A percentile compares a stretch with the other conserved stretches of the same genome.
These are phyloP conservation scores for Dryococelus australis DNA, from an alignment of 2,888 invertebrate species.

Conservation along the genomic window DNA sequence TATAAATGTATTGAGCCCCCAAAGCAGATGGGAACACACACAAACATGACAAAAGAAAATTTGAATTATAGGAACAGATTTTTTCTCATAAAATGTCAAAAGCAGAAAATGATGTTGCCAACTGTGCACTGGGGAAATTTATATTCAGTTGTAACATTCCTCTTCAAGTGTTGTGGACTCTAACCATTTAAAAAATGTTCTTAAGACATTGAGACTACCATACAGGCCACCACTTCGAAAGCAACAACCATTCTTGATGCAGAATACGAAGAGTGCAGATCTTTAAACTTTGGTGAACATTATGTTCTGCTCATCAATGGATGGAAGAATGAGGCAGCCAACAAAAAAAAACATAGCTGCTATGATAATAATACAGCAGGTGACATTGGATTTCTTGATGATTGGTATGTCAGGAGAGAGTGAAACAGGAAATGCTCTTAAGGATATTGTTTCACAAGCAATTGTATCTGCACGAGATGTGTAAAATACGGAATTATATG, in stretches of 20 bases:
- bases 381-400: constrained; percentile 19
- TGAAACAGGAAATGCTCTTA: constrained; percentile 20
- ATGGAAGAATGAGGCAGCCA: constrained; percentile 26
- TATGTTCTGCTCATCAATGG: background rate
- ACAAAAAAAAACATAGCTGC: constrained; percentile 25
- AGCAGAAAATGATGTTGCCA: background rate
- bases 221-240: background rate
- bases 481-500: constrained; percentile 42
- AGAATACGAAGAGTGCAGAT: background rate
- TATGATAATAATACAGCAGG: constrained; percentile 23
- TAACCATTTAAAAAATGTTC: background rate
- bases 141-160: no score
- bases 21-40: no score
- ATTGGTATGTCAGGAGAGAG: constrained; percentile 24
- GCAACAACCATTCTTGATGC: background rate
- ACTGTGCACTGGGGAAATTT: no score
- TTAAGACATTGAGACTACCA: background rate
- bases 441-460: constrained; percentile 21
- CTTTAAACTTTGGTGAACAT: background rate
- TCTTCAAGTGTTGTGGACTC: background rate
- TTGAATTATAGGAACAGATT: no score
- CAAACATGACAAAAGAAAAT: no score
- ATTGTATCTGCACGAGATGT: background rate
- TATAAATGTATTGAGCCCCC: no score
- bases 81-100: background rate